Conservation (phyloP, 2,797 vertebrate species). For the Trachurus trachurus region DNA sequence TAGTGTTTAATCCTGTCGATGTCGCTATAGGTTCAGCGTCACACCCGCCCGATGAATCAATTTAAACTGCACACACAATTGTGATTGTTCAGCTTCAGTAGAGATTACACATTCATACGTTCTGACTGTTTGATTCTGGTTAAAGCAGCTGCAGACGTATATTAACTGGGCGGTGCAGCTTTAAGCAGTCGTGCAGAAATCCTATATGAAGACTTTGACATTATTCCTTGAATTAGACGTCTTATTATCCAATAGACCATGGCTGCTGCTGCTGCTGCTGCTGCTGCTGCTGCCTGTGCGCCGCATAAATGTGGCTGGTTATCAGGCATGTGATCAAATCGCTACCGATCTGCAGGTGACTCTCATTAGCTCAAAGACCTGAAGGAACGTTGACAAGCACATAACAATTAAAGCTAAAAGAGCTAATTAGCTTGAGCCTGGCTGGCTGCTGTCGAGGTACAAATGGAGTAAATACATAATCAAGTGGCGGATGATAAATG, state of each 20-base stretch:
- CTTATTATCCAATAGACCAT: slow-evolving; percentile 29
- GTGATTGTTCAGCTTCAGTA: no score
- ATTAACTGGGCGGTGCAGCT: no score
- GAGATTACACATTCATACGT: no score
- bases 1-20: no score
- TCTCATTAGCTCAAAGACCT: slow-evolving; percentile 52
- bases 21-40: no score
- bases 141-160: no score
- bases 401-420: slow-evolving; percentile 41
- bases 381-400: slow-evolving; percentile 47
- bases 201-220: neutral
- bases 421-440: slow-evolving; percentile 40
- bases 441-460: slow-evolving; percentile 13
- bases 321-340: slow-evolving; percentile 62
- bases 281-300: neutral
- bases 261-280: slow-evolving; percentile 8
- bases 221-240: slow-evolving; percentile 32
- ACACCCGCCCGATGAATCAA: no score
- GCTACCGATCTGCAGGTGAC: slow-evolving; percentile 62
- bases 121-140: no score
- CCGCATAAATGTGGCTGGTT: slow-evolving; percentile 29
- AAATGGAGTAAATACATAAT: slow-evolving; percentile 35
- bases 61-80: no score
- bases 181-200: no score
- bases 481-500: slow-evolving; percentile 16